A percentile compares a stretch with the other conserved stretches of the same genome.
Evolutionary conservation across 2,888 invertebrate species (phyloP).

Genomic region (Polyploca ridens): DNA sequence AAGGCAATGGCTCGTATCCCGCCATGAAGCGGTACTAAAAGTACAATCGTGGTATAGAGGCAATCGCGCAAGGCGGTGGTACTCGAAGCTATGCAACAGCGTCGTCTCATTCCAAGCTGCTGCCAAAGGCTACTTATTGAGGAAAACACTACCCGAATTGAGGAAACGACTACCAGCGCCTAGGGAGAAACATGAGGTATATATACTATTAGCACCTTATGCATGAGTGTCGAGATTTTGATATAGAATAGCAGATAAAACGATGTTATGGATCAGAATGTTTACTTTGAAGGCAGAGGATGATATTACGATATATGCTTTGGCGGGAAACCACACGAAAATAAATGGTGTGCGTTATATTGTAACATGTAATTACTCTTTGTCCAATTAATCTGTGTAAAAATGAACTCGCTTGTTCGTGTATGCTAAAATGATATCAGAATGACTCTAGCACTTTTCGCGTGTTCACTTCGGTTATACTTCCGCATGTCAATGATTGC

Average conservation of each 20-base stretch:
- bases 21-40: constrained; percentile 85
- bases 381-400: too few relatives aligned
- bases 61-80: constrained; percentile 87
- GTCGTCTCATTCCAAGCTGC: constrained; percentile 89
- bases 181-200: constrained; percentile 42
- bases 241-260: not conserved
- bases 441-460: not conserved
- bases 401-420: too few relatives aligned
- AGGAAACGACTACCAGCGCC: constrained; percentile 43
- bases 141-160: constrained; percentile 81
- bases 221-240: constrained; percentile 22
- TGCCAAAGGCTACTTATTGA: constrained; percentile 87
- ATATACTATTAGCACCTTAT: constrained; percentile 16
- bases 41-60: constrained; percentile 93
- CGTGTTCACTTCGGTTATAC: not conserved
- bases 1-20: constrained; percentile 77
- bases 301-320: not conserved
- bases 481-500: not conserved
- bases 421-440: too few relatives aligned
- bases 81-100: constrained; percentile 84
- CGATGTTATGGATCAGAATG: not conserved
- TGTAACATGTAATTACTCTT: too few relatives aligned
- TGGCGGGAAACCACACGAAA: too few relatives aligned
- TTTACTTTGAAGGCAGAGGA: not conserved
- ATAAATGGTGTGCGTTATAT: too few relatives aligned